A percentile compares a stretch with the other conserved stretches of the same genome.
Conservation (phyloP, 1,140 invertebrate genomes). For the Myzus persicae region DNA sequence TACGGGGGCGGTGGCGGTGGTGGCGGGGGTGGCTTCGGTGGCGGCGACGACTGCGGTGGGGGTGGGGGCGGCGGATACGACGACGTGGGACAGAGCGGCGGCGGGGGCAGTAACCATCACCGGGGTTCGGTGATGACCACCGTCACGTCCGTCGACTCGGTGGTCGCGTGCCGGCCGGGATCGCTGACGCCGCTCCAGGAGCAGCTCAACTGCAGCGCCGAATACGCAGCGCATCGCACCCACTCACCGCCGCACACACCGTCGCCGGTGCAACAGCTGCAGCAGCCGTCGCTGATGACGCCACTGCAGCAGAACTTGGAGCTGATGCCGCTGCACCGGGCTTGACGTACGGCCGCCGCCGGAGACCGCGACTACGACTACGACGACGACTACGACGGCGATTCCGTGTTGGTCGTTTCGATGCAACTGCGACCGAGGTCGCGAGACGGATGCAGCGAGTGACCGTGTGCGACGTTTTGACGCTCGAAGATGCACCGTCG, state of each 20-base stretch:
- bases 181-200: slow-evolving; percentile 45
- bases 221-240: slow-evolving; percentile 59
- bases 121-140: slow-evolving; percentile 51
- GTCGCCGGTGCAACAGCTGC: slow-evolving; percentile 64
- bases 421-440: neutral
- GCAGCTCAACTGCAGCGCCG: slow-evolving; percentile 72
- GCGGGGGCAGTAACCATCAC: neutral
- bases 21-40: slow-evolving; percentile 61
- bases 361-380: neutral
- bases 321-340: slow-evolving; percentile 76
- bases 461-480: neutral
- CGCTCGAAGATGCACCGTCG: neutral
- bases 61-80: slow-evolving; percentile 63
- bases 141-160: slow-evolving; percentile 53
- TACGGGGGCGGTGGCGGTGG: slow-evolving; percentile 60
- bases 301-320: slow-evolving; percentile 70
- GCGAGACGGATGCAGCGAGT: neutral
- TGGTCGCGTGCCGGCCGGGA: slow-evolving; percentile 7
- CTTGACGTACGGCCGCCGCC: slow-evolving; percentile 72
- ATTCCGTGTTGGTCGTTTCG: neutral
- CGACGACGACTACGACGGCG: neutral
- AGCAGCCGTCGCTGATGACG: slow-evolving; percentile 71
- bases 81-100: neutral
- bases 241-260: neutral
- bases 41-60: slow-evolving; percentile 62